Conservation (phyloP, 1,140 invertebrate species). For the Drosophila grimshawi region DNA sequence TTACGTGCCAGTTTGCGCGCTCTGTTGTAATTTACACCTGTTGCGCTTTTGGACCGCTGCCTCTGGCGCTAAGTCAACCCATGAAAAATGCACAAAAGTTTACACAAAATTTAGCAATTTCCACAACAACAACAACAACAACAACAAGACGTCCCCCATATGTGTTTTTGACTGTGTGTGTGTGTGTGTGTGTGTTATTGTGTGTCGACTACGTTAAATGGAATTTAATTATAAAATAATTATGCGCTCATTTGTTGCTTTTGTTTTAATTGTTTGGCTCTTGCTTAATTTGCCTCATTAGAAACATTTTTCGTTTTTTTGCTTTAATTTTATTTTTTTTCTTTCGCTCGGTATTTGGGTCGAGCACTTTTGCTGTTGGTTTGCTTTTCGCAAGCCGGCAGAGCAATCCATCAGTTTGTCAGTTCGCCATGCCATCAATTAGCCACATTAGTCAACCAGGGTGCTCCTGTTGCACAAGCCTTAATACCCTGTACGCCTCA, state of each 20-base stretch:
- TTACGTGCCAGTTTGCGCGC: not conserved
- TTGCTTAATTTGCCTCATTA: constrained; percentile 78
- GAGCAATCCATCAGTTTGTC: constrained; percentile 26
- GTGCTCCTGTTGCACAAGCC: constrained; percentile 10
- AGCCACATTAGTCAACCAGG: constrained; percentile 17
- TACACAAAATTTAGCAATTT: constrained; percentile 55
- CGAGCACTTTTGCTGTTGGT: constrained; percentile 44
- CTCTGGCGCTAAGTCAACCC: constrained; percentile 34
- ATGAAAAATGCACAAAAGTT: constrained; percentile 52
- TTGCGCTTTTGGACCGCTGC: constrained; percentile 57
- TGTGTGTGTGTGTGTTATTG: constrained; percentile 11
- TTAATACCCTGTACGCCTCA: constrained; percentile 2
- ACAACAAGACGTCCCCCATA: not conserved
- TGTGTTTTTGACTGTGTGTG: not conserved
- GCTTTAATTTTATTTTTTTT: constrained; percentile 15
- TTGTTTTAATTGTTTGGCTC: constrained; percentile 80
- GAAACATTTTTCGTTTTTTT: constrained; percentile 58
- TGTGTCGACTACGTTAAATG: constrained; percentile 68
- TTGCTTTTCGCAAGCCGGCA: constrained; percentile 17
- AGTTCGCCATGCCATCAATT: constrained; percentile 35
- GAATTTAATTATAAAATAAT: constrained; percentile 82
- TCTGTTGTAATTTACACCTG: constrained; percentile 71
- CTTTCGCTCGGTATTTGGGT: constrained; percentile 55
- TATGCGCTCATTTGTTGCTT: constrained; percentile 75
- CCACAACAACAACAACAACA: constrained; percentile 4